Percentiles rank a stretch among this genome's conserved stretches.
Conservation (phyloP, 2,888 invertebrate species). For the Pasiphila rectangulata region DNA sequence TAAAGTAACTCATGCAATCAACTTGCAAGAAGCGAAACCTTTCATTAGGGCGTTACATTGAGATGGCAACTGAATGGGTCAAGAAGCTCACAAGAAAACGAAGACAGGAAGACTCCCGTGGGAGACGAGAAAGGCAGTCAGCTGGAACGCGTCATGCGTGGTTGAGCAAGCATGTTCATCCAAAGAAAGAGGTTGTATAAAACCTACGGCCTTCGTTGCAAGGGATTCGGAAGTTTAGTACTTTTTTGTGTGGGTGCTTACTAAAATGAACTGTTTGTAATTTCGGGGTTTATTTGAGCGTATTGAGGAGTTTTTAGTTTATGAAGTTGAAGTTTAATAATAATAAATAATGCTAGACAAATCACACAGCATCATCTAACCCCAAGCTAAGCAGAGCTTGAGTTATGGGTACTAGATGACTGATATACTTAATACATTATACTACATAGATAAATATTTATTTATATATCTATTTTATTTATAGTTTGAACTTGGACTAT, state of each 20-base stretch:
- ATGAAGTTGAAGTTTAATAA: too few relatives aligned
- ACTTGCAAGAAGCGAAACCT: slow-evolving; percentile 4
- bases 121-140: slow-evolving; percentile 47
- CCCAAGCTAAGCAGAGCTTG: too few relatives aligned
- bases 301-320: too few relatives aligned
- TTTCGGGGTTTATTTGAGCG: too few relatives aligned
- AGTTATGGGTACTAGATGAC: too few relatives aligned
- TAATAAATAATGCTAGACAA: too few relatives aligned
- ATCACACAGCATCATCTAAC: too few relatives aligned
- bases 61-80: slow-evolving; percentile 10
- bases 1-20: background rate
- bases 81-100: slow-evolving; percentile 16
- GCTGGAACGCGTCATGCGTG: slow-evolving; percentile 44
- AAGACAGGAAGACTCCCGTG: slow-evolving; percentile 43
- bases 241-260: background rate
- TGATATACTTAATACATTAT: too few relatives aligned
- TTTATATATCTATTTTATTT: too few relatives aligned
- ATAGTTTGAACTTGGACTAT: too few relatives aligned
- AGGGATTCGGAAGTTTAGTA: slow-evolving; percentile 12
- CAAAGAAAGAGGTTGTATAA: slow-evolving; percentile 4
- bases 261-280: background rate
- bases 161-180: slow-evolving; percentile 26
- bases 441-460: too few relatives aligned
- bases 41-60: slow-evolving; percentile 7
- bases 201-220: slow-evolving; percentile 7